Evolutionary conservation across 2,888 invertebrate genomes (phyloP), one percentile per base, ranked within the genome.

Genomic region (Heliconius erato): DNA sequence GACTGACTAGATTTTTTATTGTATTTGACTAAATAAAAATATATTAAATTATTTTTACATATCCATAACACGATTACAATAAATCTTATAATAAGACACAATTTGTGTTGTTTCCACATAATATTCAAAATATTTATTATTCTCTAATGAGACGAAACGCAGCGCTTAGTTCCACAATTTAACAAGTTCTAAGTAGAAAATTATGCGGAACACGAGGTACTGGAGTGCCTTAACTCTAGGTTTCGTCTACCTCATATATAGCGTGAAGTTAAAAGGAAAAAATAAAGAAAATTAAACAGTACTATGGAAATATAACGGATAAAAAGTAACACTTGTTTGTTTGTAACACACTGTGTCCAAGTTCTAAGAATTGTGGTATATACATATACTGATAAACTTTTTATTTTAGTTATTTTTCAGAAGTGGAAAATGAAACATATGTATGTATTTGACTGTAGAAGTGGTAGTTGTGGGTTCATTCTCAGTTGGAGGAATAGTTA

Each of bases 311-410:
- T 40, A n/a, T 54, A 54, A 28, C 54, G 54, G 54, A 49, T 49
- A 32, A 49, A 28, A 49, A 9, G 16, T 19, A 54, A 32, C 16
- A 28, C 26, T 26, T 54, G 54, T 74, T 54, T 74, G 74, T 74
- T 49, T 54, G 74, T 59, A 28, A 26, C 32, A 11, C 19, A 28
- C 74, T 14, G 35, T 40, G 40, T 40, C 68, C 68, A n/a, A 14
- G n/a, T 71, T 71, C 71, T 71, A 12, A 71, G 71, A 71, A 71
- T n/a, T 71, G 71, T 40, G 3, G 14, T 44, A 40, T 35, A n/a
- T n/a, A n/a, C n/a, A n/a, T 65, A 28, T 26, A 26, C 5, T 26
- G 14, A 26, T 67, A 59, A 23, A 67, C 67, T 26, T 67, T 6
- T 35, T 35, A 35, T 35, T 14, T 4, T n/a, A 63, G 11, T n/a